These are phyloP conservation scores for Dicyrtomina minuta DNA, from an alignment of 2,888 invertebrate species.

Conservation along the genomic window DNA sequence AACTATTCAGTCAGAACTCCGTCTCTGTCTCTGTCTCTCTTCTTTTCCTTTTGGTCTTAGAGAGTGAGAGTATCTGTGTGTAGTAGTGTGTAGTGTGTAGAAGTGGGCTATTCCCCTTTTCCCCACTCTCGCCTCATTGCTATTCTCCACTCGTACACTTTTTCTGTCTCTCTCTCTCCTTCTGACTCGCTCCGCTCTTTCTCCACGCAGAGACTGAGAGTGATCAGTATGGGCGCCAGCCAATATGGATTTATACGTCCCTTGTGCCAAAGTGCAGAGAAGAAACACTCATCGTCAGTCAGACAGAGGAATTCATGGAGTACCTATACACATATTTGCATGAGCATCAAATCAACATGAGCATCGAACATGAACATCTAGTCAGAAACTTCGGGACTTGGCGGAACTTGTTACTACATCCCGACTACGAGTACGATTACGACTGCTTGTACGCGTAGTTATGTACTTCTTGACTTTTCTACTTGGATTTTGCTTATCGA, in stretches of 20 bases:
- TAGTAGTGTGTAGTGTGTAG: too few species aligned
- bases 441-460: too few species aligned
- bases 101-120: slow-evolving; percentile 10
- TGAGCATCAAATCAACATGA: too few species aligned
- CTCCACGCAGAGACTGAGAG: too few species aligned
- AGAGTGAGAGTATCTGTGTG: not conserved
- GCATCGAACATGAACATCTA: too few species aligned
- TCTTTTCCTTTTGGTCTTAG: not conserved
- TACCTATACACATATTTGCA: too few species aligned
- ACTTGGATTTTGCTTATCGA: too few species aligned
- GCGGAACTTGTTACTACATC: too few species aligned
- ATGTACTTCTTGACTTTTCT: too few species aligned
- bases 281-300: slow-evolving; percentile 3
- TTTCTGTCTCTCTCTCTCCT: slow-evolving; percentile 14
- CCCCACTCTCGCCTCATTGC: slow-evolving; percentile 22
- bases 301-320: not conserved
- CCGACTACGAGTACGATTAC: too few species aligned
- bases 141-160: slow-evolving; percentile 8
- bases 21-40: not conserved
- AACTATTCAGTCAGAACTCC: not conserved
- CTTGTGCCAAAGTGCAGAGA: not conserved
- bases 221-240: too few species aligned
- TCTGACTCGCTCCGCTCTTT: not conserved
- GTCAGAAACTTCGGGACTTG: too few species aligned
- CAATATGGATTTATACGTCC: slow-evolving; percentile 15